phyloP scores from a whole-genome alignment of 2,797 vertebrate species.

The Babyrousa celebensis region DNA sequence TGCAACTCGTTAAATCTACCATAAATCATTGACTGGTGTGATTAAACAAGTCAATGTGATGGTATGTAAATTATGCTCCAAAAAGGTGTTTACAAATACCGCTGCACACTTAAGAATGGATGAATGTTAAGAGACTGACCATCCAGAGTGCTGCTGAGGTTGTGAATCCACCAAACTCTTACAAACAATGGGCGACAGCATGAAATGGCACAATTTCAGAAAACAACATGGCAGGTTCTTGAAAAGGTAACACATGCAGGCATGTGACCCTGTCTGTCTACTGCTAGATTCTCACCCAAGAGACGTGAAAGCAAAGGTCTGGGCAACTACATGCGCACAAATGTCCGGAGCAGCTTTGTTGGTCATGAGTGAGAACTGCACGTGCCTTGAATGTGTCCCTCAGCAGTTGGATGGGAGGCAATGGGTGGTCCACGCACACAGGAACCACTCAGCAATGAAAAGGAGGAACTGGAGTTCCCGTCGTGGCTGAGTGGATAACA shows the following conservation, averaged over 20 bases:
- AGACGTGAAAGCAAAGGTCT: not conserved
- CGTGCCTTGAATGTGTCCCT: not conserved
- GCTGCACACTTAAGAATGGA: not conserved
- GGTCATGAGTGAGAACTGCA: not conserved
- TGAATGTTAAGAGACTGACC: not conserved
- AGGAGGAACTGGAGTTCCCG: no score
- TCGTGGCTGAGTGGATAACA: no score
- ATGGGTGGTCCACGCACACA: not conserved
- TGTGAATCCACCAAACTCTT: not conserved
- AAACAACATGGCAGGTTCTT: not conserved
- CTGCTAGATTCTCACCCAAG: not conserved
- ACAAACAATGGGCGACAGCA: fast-evolving
- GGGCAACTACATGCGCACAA: not conserved
- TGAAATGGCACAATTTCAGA: not conserved
- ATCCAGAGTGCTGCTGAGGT: no score
- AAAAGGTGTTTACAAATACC: not conserved
- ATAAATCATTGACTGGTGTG: not conserved
- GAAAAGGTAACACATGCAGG: not conserved
- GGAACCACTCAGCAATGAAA: not conserved
- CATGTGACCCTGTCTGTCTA: not conserved
- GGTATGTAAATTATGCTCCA: no score
- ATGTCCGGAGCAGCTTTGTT: not conserved
- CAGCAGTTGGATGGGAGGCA: not conserved
- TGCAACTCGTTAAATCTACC: not conserved
- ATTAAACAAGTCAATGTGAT: not conserved